A percentile compares a stretch with the other conserved stretches of the same genome.
Conservation (phyloP, 2,797 vertebrate genomes). For the Tarsius wallacei region DNA sequence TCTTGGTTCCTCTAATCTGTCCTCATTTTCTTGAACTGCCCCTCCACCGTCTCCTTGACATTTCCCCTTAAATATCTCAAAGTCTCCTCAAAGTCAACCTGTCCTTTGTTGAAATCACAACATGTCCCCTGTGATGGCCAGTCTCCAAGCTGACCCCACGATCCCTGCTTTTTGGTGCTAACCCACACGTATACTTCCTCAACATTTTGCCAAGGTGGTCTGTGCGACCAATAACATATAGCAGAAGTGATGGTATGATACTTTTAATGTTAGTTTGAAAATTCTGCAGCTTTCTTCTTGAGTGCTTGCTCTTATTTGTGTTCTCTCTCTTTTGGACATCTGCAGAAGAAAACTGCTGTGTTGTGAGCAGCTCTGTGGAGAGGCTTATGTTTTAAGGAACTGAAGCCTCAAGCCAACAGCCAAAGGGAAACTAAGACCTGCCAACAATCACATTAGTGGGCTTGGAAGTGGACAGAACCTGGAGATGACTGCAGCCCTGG, state of each 20-base stretch:
- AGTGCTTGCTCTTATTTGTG: background rate
- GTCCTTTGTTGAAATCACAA: background rate
- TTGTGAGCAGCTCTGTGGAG: background rate
- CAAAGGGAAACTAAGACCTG: background rate
- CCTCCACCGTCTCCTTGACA: background rate
- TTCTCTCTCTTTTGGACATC: background rate
- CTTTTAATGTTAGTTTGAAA: background rate
- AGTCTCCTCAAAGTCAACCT: background rate
- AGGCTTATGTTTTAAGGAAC: background rate
- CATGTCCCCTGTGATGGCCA: too few species aligned
- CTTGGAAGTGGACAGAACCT: background rate
- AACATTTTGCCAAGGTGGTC: background rate
- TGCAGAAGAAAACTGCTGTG: background rate
- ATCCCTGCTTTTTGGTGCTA: background rate
- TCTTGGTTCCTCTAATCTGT: background rate
- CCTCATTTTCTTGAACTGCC: background rate
- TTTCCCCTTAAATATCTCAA: background rate
- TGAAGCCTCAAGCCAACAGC: background rate
- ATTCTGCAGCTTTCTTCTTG: background rate
- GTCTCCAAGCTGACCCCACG: background rate
- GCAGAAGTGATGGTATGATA: background rate
- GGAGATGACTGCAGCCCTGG: background rate
- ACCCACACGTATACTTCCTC: background rate
- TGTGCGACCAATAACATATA: background rate
- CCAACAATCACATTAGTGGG: background rate